Evolutionary conservation across 1,140 invertebrate genomes (phyloP).

Genomic region (Drosophila funebris): DNA sequence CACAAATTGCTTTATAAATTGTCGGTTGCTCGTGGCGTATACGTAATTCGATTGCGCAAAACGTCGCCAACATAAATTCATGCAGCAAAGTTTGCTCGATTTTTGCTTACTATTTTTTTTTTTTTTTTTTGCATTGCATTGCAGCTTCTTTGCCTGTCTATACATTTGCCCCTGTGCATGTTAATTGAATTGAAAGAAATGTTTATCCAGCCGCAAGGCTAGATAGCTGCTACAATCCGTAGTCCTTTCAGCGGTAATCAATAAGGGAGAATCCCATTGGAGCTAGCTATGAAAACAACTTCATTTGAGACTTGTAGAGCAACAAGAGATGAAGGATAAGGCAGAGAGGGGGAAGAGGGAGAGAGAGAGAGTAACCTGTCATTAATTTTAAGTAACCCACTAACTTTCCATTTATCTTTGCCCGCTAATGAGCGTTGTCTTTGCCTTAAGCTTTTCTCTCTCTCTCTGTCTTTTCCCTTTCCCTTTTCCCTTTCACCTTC

Average conservation of each 20-base stretch:
- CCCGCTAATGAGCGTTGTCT: constrained; percentile 50
- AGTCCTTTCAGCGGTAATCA: background rate
- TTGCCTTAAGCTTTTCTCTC: too few relatives aligned
- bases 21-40: constrained; percentile 36
- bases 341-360: constrained; percentile 11
- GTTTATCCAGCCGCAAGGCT: background rate
- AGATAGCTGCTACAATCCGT: background rate
- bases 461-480: too few relatives aligned
- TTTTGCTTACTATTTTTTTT: constrained; percentile 21
- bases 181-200: constrained; percentile 62
- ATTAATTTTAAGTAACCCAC: constrained; percentile 20
- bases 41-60: constrained; percentile 52
- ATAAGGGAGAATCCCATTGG: background rate
- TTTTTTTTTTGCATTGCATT: too few relatives aligned
- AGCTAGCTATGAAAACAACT: constrained; percentile 7
- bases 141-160: constrained; percentile 44
- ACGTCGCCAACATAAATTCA: background rate
- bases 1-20: constrained; percentile 42
- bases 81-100: background rate
- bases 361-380: background rate
- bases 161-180: constrained; percentile 18
- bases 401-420: constrained; percentile 65
- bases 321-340: too few relatives aligned
- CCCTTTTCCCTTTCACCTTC: background rate
- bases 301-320: constrained; percentile 21